Base-by-base conservation (phyloP, 2,888 invertebrate genomes). In the Helicoverpa assulta region DNA sequence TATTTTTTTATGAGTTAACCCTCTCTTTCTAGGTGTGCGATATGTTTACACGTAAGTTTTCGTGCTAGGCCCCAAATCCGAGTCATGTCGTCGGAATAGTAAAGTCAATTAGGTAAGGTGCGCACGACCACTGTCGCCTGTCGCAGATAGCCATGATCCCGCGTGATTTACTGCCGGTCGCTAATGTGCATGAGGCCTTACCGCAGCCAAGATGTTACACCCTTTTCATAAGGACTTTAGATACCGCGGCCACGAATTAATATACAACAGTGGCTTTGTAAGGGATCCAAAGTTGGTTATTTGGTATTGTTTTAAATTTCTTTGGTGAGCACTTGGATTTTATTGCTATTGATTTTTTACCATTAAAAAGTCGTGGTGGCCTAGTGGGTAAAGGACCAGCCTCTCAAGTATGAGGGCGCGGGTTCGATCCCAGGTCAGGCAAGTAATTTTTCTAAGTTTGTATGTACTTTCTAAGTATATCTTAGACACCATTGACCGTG, bases 101-200 rank as follows among this genome's bases (percentile, higher is more conserved):
- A 80, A 76, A 78, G 57, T 78, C 73, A 73, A 76, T 81, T 84
- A 81, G 67, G 63, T 62, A n/a, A 83, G 83, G 76, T 83, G 5
- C 47, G n/a, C n/a, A 67, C 59, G 77, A 62, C 70, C 78, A 59
- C 61, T 67, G 81, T 78, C 75, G 72, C 56, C 66, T 80, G 89
- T 86, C 89, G 86, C 88, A 86, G 93, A 93, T 93, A 93, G 89
- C 87, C 85, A 73, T 91, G 92, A 93, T 93, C 92, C 91, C 83
- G 71, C 66, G 85, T 93, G 93, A 93, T 93, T 93, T 93, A 93
- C 90, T 90, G 86, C 76, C 68, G 77, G 70, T 73, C 83, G 85
- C 88, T 90, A 89, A 90, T 89, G 90, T 89, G 86, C 84, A 86
- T 86, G 81, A 85, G 87, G 84, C 83, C 83, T 85, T 81, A 81